These are phyloP conservation scores for Anguilla anguilla DNA, from an alignment of 2,797 vertebrate genomes.

Conservation along the genomic window DNA sequence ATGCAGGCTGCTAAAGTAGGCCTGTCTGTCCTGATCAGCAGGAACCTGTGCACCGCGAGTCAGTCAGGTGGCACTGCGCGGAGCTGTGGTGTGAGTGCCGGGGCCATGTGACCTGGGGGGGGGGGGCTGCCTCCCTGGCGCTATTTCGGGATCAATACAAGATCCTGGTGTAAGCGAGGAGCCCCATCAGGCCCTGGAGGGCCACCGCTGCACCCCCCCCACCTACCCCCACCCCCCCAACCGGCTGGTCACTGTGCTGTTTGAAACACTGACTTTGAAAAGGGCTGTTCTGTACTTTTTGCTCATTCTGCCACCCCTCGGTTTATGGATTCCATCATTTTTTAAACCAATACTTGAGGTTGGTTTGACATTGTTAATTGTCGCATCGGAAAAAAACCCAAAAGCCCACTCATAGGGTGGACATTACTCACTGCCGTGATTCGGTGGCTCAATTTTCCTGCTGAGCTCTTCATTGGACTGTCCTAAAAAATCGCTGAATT, in stretches of 20 bases:
- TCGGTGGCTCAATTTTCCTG: not conserved
- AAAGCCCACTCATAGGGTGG: not conserved
- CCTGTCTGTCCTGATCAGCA: slow-evolving; percentile 42
- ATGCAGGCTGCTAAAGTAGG: slow-evolving; percentile 52
- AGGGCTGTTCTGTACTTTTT: too few relatives aligned
- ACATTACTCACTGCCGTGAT: not conserved
- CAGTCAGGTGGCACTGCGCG: slow-evolving; percentile 34
- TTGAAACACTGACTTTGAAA: too few relatives aligned
- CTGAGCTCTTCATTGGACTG: not conserved
- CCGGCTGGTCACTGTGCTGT: too few relatives aligned
- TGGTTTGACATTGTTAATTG: not conserved
- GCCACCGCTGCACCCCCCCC: too few relatives aligned
- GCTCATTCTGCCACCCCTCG: too few relatives aligned
- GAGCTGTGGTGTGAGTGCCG: not conserved
- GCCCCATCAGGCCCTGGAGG: too few relatives aligned
- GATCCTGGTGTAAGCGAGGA: too few relatives aligned
- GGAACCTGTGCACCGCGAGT: slow-evolving; percentile 35
- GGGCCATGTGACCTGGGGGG: not conserved
- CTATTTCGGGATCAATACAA: too few relatives aligned
- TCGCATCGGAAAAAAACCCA: not conserved
- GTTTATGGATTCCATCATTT: too few relatives aligned
- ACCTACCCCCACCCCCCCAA: too few relatives aligned
- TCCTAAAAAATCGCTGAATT: not conserved
- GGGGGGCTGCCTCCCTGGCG: too few relatives aligned
- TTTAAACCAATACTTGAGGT: too few relatives aligned